phyloP scores from a whole-genome alignment of 2,888 invertebrate genomes.

The Limnephilus marmoratus region DNA sequence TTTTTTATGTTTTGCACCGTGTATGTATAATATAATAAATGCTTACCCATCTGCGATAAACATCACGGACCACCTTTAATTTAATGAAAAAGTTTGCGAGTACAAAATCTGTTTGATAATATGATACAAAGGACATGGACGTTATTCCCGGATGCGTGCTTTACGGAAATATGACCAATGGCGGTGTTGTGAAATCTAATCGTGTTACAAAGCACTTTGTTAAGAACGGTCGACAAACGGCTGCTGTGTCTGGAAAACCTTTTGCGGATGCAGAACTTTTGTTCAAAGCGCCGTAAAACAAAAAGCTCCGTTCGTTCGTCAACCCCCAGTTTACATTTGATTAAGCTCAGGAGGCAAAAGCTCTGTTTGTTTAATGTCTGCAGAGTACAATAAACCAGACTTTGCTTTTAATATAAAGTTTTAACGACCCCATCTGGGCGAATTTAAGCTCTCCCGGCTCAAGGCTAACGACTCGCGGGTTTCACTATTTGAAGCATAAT shows the following conservation, averaged over 20 bases:
- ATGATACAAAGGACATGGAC: neutral
- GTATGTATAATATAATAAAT: neutral
- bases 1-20: neutral
- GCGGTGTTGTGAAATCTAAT: neutral
- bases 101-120: neutral
- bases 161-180: neutral
- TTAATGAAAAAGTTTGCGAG: neutral
- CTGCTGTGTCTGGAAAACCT: conserved; percentile 14
- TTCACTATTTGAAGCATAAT: conserved; percentile 1
- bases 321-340: conserved; percentile 59
- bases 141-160: neutral
- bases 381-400: conserved; percentile 64
- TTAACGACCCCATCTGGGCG: conserved; percentile 62
- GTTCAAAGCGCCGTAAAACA: conserved; percentile 61
- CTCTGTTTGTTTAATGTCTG: conserved; percentile 60
- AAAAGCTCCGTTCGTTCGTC: conserved; percentile 62
- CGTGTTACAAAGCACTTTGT: conserved; percentile 35
- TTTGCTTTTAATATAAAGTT: conserved; percentile 66
- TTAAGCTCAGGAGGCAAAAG: conserved; percentile 56
- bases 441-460: conserved; percentile 47
- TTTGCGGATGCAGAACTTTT: conserved; percentile 45
- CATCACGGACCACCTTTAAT: neutral
- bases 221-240: conserved; percentile 4
- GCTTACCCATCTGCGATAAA: neutral
- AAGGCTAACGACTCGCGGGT: conserved; percentile 47